Evolutionary conservation across 2,888 invertebrate genomes (phyloP).

Genomic region (Hipparchia semele): DNA sequence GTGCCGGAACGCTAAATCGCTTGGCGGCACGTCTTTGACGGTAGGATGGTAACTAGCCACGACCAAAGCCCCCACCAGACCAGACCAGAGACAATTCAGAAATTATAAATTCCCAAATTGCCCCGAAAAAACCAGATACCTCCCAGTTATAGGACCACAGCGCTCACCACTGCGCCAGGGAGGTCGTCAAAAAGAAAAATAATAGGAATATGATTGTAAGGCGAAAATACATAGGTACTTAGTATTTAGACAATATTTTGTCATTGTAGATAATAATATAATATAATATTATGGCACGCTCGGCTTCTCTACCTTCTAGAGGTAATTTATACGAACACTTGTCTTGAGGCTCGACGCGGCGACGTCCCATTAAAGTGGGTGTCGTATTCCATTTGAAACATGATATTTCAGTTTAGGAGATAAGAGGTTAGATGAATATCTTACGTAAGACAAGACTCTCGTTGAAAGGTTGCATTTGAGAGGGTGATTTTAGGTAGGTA

Average conservation of each 20-base stretch:
- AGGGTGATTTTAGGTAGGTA: too few species aligned
- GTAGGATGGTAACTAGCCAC: too few species aligned
- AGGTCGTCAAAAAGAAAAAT: too few species aligned
- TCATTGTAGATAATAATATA: not conserved
- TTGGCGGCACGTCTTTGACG: too few species aligned
- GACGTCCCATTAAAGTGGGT: slow-evolving; percentile 21
- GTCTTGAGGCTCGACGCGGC: not conserved
- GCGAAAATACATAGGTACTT: not conserved
- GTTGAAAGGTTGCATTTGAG: not conserved
- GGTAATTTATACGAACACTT: slow-evolving; percentile 22
- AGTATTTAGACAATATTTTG: not conserved
- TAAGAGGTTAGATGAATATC: not conserved
- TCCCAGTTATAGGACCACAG: too few species aligned
- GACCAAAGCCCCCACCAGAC: too few species aligned
- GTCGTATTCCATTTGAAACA: slow-evolving; percentile 21
- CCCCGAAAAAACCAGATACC: too few species aligned
- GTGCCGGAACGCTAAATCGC: too few species aligned
- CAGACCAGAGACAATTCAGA: too few species aligned
- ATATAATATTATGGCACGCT: not conserved
- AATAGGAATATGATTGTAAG: too few species aligned
- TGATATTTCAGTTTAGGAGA: slow-evolving; percentile 13
- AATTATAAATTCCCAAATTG: too few species aligned
- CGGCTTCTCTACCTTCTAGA: not conserved
- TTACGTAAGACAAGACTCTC: not conserved
- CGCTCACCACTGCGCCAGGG: too few species aligned